Conservation (phyloP, 2,113 vertebrate genomes). For the Aythya baeri region DNA sequence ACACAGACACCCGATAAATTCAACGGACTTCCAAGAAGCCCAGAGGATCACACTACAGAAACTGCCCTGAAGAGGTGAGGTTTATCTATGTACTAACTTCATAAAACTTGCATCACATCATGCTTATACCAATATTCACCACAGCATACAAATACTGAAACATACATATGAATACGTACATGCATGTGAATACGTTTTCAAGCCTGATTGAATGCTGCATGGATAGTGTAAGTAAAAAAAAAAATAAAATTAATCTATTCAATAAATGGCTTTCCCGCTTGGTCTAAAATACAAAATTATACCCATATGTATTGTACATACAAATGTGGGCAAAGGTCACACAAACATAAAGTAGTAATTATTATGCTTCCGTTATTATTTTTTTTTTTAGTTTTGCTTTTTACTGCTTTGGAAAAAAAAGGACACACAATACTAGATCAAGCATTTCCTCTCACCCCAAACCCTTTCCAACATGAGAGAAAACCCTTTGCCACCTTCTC, state of each 20-base stretch:
- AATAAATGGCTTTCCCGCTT: background rate
- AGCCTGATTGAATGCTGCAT: background rate
- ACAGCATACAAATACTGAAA: background rate
- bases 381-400: background rate
- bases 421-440: background rate
- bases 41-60: background rate
- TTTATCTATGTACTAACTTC: no score
- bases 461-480: background rate
- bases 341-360: background rate
- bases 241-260: background rate
- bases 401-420: background rate
- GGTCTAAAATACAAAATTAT: background rate
- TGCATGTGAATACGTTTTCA: background rate
- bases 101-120: background rate
- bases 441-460: background rate
- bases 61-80: background rate
- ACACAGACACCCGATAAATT: background rate
- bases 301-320: background rate
- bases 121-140: background rate
- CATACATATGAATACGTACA: background rate
- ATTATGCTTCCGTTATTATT: background rate
- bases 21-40: background rate
- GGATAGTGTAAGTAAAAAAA: background rate
- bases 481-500: background rate
- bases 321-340: background rate